phyloP scores from a whole-genome alignment of 2,797 vertebrate genomes.

The Gymnodraco acuticeps region DNA sequence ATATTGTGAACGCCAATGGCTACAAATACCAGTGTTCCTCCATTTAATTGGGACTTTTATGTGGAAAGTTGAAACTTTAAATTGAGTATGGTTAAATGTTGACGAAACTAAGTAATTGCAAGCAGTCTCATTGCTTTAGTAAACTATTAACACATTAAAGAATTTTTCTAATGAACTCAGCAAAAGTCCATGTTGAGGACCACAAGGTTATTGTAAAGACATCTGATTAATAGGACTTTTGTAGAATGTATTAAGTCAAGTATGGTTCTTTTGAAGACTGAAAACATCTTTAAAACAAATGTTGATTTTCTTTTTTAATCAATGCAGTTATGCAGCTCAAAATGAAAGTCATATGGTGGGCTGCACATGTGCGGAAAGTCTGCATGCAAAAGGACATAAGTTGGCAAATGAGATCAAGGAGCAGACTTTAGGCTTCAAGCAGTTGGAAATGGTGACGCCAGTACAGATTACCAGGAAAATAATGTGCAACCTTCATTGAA shows the following conservation, averaged over 20 bases:
- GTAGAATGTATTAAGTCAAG: conserved; percentile 21
- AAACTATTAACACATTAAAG: conserved; percentile 32
- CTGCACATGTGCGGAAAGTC: conserved; percentile 57
- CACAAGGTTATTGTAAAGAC: conserved; percentile 22
- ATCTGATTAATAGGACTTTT: conserved; percentile 11
- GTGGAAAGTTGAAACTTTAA: conserved; percentile 52
- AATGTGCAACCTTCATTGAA: neutral
- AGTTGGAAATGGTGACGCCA: conserved; percentile 44
- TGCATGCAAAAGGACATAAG: conserved; percentile 32
- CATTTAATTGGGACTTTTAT: conserved; percentile 53
- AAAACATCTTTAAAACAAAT: conserved; percentile 58
- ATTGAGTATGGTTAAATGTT: conserved; percentile 56
- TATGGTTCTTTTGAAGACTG: conserved; percentile 35
- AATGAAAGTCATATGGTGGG: conserved; percentile 61
- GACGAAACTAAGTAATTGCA: conserved; percentile 61
- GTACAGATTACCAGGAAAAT: conserved; percentile 31
- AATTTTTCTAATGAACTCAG: conserved; percentile 27
- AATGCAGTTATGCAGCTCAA: conserved; percentile 17
- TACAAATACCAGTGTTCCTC: conserved; percentile 19
- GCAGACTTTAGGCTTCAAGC: conserved; percentile 30
- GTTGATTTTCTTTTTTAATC: conserved; percentile 13
- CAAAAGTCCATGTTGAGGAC: conserved; percentile 19
- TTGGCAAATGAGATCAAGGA: conserved; percentile 51
- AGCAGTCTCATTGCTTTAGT: conserved; percentile 55
- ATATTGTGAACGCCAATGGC: neutral